Base-by-base conservation (phyloP, 2,797 vertebrate genomes). In the Holocentrus rufus region DNA sequence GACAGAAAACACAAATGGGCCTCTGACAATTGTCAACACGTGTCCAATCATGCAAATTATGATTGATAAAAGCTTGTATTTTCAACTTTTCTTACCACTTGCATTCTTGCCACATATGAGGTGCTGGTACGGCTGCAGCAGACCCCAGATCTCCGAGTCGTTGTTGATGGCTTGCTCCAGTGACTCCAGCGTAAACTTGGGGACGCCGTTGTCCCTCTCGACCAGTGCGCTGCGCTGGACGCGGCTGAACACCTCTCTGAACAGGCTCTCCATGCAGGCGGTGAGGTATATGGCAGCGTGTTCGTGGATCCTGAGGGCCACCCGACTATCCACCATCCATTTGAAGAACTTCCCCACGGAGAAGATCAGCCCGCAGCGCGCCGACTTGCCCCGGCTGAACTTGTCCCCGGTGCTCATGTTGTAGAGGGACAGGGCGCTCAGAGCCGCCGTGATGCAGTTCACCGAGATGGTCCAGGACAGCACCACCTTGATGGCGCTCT, bases 31-130 rank as follows among this genome's bases (percentile, higher is more conserved):
- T 55, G 23, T 14, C 39, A 50, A 54, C 17, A 15, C 25, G 15
- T 31, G 39, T 17, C 46, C 10, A 42, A 4, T 44, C 31, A 56
- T 3, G 6, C 23, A 18, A 3, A 27, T 61, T n/a, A 27, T 31
- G 14, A 18, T 27, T 54, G 44, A 8, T 10, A 27, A 14, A 1
- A 4, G 2, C 2, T 6, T 10, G 34, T 3, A 25, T 59, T 31
- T 27, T 25, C 0, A 20, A 36, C 53, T 44, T 53, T 20, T 69
- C 93, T 94, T 91, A 95, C 95, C 95, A 61, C 90, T 93, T 15
- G 93, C 94, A 49, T 94, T 95, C 89, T 95, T 95, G 47, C 94
- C 95, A 61, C 95, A 95, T 66, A 95, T 92, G 77, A 95, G 93
- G 83, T 95, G 94, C 84, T 95, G 94, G 82, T 92, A 91, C 22